Base-by-base conservation (phyloP, 1,140 invertebrate genomes). In the Apolygus lucorum region DNA sequence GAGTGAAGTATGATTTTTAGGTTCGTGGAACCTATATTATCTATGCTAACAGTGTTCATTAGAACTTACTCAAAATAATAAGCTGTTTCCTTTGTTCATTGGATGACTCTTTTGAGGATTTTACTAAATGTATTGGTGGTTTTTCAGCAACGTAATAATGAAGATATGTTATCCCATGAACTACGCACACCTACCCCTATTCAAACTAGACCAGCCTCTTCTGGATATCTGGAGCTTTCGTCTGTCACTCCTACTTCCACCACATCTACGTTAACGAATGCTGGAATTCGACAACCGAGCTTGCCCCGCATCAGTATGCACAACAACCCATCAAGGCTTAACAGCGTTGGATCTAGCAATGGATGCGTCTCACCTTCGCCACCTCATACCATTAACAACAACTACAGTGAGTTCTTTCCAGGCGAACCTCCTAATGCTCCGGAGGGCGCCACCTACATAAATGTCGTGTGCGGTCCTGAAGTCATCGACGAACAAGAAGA, bases 331-430 rank as follows among this genome's bases (percentile, higher is more conserved):
- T 76, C 75, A 62, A 76, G 81, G 75, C 72, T 82, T 29, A 75
- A 75, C 29, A 82, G 79, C 63, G 75, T 81, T 4, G 79, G 77
- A 25, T 81, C 81, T 66, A 82, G 83, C 65, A 84, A 82, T 75
- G 84, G 85, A 68, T 80, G 82, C 28, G 78, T 83, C 52, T 82
- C 82, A 63, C 84, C 85, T 63, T 79, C 81, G 1, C 79, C 79
- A 25, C 79, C 81, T 4, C 22, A 74, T 75, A 75, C 68, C 54
- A 65, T 70, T 26, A 69, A 69, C 59, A 71, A 71, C 22, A 70
- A 73, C 65, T 72, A 73, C 63, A 75, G 72, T 67, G 74, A 72
- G 14, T 26, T 64, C 21, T 25, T 71, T 26, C 54, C 29, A 22
- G 21, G 25, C n/a, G 52, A 29, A 54, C 63, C 70, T 26, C 27